phyloP scores from a whole-genome alignment of 37 sponge, comb jelly and placozoan genomes.

The Bolinopsis microptera region DNA sequence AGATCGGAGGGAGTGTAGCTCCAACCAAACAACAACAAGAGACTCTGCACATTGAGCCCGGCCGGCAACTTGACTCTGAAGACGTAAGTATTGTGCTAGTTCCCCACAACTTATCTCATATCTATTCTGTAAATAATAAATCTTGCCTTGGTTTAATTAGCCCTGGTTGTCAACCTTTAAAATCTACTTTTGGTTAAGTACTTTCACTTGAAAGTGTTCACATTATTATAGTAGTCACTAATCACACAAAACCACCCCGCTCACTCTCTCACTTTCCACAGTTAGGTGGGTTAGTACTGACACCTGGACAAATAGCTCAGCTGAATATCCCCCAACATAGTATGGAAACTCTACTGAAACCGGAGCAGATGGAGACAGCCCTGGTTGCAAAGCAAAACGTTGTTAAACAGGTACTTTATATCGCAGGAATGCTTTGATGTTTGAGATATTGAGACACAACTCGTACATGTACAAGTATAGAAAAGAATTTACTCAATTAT shows the following conservation, averaged over 20 bases:
- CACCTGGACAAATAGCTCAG: slow-evolving; percentile 25
- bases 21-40: slow-evolving; percentile 33
- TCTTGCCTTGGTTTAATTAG: too few relatives aligned
- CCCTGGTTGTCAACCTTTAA: too few relatives aligned
- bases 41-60: not conserved
- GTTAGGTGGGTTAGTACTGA: slow-evolving; percentile 20
- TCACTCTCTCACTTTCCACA: not conserved
- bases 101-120: too few relatives aligned
- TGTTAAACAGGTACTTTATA: slow-evolving; percentile 39
- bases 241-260: not conserved
- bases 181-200: too few relatives aligned
- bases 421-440: too few relatives aligned
- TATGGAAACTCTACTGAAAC: slow-evolving; percentile 4
- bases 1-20: slow-evolving; percentile 1
- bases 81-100: slow-evolving; percentile 22
- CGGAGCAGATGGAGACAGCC: not conserved
- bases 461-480: too few relatives aligned
- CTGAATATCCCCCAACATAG: not conserved
- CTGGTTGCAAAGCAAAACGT: slow-evolving; percentile 11
- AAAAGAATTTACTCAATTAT: too few relatives aligned
- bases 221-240: too few relatives aligned
- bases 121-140: too few relatives aligned
- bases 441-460: too few relatives aligned
- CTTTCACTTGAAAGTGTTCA: too few relatives aligned
- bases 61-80: slow-evolving; percentile 43